These are phyloP conservation scores for Drosophila melanica DNA, from an alignment of 1,140 invertebrate genomes.

Conservation along the genomic window DNA sequence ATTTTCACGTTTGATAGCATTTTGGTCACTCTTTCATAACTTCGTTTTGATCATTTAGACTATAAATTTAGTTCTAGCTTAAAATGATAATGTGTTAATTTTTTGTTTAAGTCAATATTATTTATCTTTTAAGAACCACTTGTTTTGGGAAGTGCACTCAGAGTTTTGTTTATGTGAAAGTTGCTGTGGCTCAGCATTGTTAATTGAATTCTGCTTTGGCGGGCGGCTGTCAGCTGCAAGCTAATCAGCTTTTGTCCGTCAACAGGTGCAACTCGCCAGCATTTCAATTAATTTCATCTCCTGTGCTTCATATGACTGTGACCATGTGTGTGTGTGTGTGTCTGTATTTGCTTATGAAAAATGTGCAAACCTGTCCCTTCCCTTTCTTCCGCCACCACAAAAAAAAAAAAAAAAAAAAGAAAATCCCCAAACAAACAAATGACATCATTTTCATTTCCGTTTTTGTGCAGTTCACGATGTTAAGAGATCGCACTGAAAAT, in stretches of 20 bases:
- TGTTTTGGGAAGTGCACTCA: background rate
- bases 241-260: constrained; percentile 65
- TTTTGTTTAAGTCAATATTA: background rate
- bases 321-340: background rate
- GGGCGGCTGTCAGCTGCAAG: constrained; percentile 21
- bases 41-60: too few species aligned
- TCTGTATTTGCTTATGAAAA: constrained; percentile 29
- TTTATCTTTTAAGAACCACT: background rate
- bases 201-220: constrained; percentile 60
- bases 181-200: constrained; percentile 14
- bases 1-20: too few species aligned
- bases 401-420: too few species aligned
- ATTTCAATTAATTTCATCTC: constrained; percentile 49
- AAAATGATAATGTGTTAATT: too few species aligned
- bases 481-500: constrained; percentile 47
- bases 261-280: constrained; percentile 57
- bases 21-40: too few species aligned
- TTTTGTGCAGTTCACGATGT: constrained; percentile 41
- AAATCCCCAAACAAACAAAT: constrained; percentile 34
- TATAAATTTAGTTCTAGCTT: too few species aligned
- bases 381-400: background rate
- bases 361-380: background rate
- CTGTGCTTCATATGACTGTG: background rate
- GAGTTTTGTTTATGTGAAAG: background rate
- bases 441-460: constrained; percentile 60